Evolutionary conservation across 2,888 invertebrate genomes (phyloP), one percentile per base, ranked within the genome.

Genomic region (Orthosia incerta): DNA sequence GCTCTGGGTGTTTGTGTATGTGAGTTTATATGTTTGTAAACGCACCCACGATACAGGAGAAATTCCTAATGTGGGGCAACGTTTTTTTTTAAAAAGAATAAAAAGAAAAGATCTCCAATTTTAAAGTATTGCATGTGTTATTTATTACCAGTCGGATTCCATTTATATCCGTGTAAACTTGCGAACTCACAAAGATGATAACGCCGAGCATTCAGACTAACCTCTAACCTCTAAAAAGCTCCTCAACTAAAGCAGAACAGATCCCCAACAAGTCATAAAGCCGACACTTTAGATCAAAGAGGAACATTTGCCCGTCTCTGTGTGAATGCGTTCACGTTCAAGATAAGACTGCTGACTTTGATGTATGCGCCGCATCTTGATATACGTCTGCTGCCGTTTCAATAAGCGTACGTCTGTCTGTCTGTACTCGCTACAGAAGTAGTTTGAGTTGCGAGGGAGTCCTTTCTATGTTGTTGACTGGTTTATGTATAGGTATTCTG

Each of bases 311-410:
- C 83, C 63, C 66, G 77, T 74, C 62, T 53, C 91, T 85, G 90
- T 89, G 89, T 90, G 88, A 91, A 89, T 79, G 85, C 87, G 84
- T 80, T 87, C 88, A 89, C 90, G 60, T 88, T 84, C 82, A 79
- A 76, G 80, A 93, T 94, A 94, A 91, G 89, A 86, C 84, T 77
- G 50, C 86, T 90, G 94, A 93, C 94, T 93, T 94, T 94, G 94
- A 94, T 93, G 93, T 88, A 93, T 90, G 91, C 91, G 89, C 85
- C 86, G 85, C 88, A 91, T 91, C 92, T 86, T 91, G 94, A 94
- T 92, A 86, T 90, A 91, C 92, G 90, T 91, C 85, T 88, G 91
- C 90, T 87, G 87, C 89, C 90, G 91, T 88, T 89, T 87, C 88
- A 86, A 90, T 91, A 89, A 86, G 90, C 86, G 88, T 86, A 87